Percentiles rank a stretch among this genome's conserved stretches.
Evolutionary conservation across 2,113 vertebrate genomes (phyloP).

Genomic region (Platysternon megacephalum): DNA sequence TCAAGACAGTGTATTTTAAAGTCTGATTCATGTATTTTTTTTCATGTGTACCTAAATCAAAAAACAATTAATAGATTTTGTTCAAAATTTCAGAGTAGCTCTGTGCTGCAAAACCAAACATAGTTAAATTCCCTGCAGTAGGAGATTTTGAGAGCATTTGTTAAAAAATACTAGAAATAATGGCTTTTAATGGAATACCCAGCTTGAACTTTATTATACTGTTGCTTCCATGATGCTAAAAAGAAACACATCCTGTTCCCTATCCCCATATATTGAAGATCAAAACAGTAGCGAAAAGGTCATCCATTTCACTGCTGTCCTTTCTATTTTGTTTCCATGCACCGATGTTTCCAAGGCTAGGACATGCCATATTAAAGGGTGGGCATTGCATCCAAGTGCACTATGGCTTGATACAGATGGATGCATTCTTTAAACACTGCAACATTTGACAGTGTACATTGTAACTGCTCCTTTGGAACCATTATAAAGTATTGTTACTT

Average conservation of each 20-base stretch:
- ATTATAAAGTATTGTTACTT: not conserved
- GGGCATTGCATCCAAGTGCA: not conserved
- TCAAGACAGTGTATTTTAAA: not conserved
- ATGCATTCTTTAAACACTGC: not conserved
- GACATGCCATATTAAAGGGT: not conserved
- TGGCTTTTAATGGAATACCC: not conserved
- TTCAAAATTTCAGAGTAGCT: not conserved
- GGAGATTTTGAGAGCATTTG: not conserved
- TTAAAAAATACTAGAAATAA: constrained; percentile 7
- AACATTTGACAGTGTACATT: not conserved
- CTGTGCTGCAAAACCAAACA: not conserved
- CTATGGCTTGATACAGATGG: not conserved
- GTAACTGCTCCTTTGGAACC: not conserved
- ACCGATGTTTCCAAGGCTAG: not conserved
- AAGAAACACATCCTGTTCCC: not conserved
- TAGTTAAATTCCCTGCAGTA: not conserved
- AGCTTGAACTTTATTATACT: not conserved
- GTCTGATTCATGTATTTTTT: not conserved
- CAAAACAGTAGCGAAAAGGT: not conserved
- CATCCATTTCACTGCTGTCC: not conserved
- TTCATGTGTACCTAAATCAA: not conserved
- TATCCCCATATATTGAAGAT: not conserved
- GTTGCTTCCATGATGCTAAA: constrained; percentile 42
- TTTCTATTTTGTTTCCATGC: not conserved
- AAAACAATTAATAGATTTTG: not conserved